Evolutionary conservation across 2,113 vertebrate genomes (phyloP), one percentile per base, ranked within the genome.

Genomic region (Tenrec ecaudatus): DNA sequence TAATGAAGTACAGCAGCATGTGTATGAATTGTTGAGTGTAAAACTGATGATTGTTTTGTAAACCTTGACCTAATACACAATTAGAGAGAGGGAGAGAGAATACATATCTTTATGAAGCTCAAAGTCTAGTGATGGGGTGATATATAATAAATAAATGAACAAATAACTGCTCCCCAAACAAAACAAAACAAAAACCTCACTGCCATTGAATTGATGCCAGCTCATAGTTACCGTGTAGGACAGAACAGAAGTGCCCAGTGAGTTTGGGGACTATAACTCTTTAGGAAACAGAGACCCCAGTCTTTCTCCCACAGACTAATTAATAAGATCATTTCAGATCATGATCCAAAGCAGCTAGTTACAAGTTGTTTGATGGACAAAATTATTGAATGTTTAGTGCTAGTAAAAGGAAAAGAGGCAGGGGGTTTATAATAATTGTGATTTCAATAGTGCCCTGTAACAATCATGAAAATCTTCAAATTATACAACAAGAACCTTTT

Each of bases 311-410:
- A 47, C 10, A 6, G 10, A 47, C 43, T 47, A 47, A 47, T 47
- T 6, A 47, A 47, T 6, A 47, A 47, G 43, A 47, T 47, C 43
- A 33, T 75, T 85, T 94, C 20, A 89, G 76, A 14, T 38, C 57
- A n/a, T 77, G 25, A 40, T 22, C 29, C 29, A 66, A 60, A 77
- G 17, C 14, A 92, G 77, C 68, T 6, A 66, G 38, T 77, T 76
- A 81, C 10, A 83, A 36, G 68, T n/a, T 38, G 9, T 80, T 80
- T 60, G 57, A 58, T 36, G 31, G 85, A 40, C 8, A 92, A 62
- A 5, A 40, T 78, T 83, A 76, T 91, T 89, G 66, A 83, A 80
- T 91, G 29, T 89, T 96, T 91, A 33, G 4, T 81, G 4, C 8
- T 78, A 57, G 33, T 43, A 91, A 3, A 73, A 68, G 89, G 57